A percentile compares a stretch with the other conserved stretches of the same genome.
These are phyloP conservation scores for Taurulus bubalis DNA, from an alignment of 2,113 vertebrate species.

Conservation along the genomic window DNA sequence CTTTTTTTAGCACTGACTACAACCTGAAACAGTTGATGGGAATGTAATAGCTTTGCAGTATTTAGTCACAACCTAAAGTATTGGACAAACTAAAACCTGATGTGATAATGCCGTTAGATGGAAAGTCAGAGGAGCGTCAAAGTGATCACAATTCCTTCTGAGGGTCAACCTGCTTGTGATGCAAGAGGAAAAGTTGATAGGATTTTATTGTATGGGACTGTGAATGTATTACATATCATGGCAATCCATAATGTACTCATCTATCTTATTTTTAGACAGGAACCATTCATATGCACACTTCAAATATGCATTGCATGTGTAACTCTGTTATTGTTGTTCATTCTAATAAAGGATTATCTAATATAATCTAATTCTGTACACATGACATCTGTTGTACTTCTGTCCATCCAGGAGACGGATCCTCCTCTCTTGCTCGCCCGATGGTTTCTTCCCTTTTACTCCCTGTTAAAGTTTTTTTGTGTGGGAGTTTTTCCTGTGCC, in stretches of 20 bases:
- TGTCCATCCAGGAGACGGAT: no score
- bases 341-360: no score
- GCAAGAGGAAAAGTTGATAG: no score
- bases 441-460: no score
- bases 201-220: neutral
- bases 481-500: no score
- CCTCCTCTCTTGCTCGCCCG: no score
- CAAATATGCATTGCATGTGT: no score
- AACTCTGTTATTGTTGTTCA: no score
- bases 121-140: neutral
- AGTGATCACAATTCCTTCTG: neutral
- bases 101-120: neutral
- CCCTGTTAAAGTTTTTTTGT: no score
- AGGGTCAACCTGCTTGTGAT: neutral
- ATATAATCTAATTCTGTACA: no score
- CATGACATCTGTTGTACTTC: no score
- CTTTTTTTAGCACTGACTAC: neutral
- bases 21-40: neutral
- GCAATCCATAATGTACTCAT: neutral
- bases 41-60: neutral
- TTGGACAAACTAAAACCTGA: neutral
- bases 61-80: neutral
- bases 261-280: neutral
- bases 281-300: neutral
- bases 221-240: neutral